These are phyloP conservation scores for Oreohelix idahoensis DNA, from an alignment of 1,140 invertebrate genomes.

Conservation along the genomic window DNA sequence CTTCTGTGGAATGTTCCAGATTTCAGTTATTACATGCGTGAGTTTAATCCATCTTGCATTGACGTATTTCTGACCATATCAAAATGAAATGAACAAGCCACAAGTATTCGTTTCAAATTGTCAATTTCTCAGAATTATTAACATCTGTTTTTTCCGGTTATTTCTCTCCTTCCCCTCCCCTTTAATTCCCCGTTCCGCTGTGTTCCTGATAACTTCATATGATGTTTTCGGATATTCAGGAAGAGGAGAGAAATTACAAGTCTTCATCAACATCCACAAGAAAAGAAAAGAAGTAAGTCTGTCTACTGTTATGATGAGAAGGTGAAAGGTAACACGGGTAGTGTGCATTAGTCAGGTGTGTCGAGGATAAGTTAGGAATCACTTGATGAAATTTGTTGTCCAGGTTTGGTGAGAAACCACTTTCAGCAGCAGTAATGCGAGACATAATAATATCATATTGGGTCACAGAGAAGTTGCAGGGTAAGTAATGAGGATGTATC, in stretches of 20 bases:
- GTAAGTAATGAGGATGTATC: background rate
- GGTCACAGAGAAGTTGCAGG: background rate
- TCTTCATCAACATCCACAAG: slow-evolving; percentile 39
- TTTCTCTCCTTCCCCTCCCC: slow-evolving; percentile 29
- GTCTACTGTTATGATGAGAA: background rate
- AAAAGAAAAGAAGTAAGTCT: slow-evolving; percentile 42
- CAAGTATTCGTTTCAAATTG: background rate
- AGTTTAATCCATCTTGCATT: background rate
- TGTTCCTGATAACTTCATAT: slow-evolving; percentile 43
- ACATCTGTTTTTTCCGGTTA: slow-evolving; percentile 20
- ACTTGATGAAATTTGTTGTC: too few relatives aligned
- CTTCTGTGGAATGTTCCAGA: background rate
- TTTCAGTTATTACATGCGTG: background rate
- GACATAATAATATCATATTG: background rate
- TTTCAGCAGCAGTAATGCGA: background rate
- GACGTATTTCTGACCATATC: background rate
- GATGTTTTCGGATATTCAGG: slow-evolving; percentile 45
- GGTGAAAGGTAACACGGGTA: background rate
- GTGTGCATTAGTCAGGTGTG: too few relatives aligned
- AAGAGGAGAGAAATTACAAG: slow-evolving; percentile 35
- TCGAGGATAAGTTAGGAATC: too few relatives aligned
- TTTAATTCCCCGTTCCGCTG: slow-evolving; percentile 18
- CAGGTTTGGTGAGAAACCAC: too few relatives aligned
- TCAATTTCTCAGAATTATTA: slow-evolving; percentile 14
- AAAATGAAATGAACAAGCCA: background rate